Conservation (phyloP, 2,797 vertebrate genomes). For the Pteronotus mesoamericanus region DNA sequence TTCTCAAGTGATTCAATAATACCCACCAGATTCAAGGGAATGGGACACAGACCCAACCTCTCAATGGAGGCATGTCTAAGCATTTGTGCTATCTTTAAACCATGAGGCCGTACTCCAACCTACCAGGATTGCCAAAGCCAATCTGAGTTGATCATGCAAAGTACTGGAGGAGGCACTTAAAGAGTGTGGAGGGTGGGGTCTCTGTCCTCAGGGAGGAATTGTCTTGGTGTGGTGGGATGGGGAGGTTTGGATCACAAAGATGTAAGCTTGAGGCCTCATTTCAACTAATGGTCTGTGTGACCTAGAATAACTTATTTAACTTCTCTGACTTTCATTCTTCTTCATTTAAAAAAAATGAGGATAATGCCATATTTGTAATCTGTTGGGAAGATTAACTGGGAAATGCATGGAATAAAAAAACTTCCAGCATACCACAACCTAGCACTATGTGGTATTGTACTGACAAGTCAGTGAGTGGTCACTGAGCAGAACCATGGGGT, state of each 20-base stretch:
- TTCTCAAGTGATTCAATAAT: neutral
- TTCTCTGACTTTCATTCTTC: neutral
- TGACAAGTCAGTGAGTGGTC: neutral
- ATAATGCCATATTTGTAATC: neutral
- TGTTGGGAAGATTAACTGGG: neutral
- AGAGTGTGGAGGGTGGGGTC: neutral
- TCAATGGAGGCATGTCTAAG: neutral
- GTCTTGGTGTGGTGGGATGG: fast-evolving
- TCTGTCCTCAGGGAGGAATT: fast-evolving
- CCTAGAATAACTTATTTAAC: neutral
- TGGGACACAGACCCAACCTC: fast-evolving
- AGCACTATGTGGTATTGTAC: too few relatives aligned
- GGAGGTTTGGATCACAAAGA: too few relatives aligned
- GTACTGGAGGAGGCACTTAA: neutral
- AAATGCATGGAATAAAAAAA: neutral
- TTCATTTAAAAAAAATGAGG: neutral
- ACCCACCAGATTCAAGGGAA: neutral
- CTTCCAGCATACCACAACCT: neutral
- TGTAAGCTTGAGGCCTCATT: neutral
- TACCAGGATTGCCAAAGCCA: neutral
- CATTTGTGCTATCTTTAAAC: neutral
- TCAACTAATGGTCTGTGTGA: neutral
- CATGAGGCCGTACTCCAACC: neutral
- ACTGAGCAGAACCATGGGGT: neutral
- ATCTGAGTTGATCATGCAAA: neutral